Percentiles rank a stretch among this genome's conserved stretches.
Conservation (phyloP, 2,888 invertebrate species). For the Polymixis flavicincta region DNA sequence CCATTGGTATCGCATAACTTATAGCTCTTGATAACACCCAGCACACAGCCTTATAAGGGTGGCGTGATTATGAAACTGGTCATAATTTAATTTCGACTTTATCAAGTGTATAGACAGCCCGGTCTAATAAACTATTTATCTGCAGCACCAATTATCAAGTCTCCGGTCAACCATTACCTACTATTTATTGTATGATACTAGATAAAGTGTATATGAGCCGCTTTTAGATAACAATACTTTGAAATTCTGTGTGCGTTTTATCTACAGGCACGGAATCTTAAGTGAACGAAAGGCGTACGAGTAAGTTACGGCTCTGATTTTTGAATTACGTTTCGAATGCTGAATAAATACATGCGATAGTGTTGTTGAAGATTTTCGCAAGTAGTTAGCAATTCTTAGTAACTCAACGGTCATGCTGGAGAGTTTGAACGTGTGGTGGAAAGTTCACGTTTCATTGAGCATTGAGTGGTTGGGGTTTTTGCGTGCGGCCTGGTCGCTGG, state of each 20-base stretch:
- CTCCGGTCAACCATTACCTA: conserved; percentile 53
- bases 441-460: conserved; percentile 63
- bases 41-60: conserved; percentile 47
- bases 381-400: conserved; percentile 50
- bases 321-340: conserved; percentile 53
- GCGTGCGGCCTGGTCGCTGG: conserved; percentile 19
- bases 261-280: conserved; percentile 55
- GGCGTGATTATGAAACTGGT: conserved; percentile 64
- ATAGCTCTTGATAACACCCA: conserved; percentile 54
- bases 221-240: conserved; percentile 63
- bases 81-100: conserved; percentile 67
- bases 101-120: conserved; percentile 59
- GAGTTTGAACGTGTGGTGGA: conserved; percentile 35
- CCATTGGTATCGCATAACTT: conserved; percentile 58
- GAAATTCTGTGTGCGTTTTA: conserved; percentile 54
- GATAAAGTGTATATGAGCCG: conserved; percentile 57
- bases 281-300: conserved; percentile 53
- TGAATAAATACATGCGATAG: conserved; percentile 52
- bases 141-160: conserved; percentile 66
- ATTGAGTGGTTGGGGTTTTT: conserved; percentile 57
- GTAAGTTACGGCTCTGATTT: conserved; percentile 55
- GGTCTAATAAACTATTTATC: conserved; percentile 68
- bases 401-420: conserved; percentile 25
- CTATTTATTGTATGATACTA: conserved; percentile 63
- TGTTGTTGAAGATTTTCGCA: conserved; percentile 44